Conservation (phyloP, 2,888 invertebrate species). For the Lamellibrachia columna region DNA sequence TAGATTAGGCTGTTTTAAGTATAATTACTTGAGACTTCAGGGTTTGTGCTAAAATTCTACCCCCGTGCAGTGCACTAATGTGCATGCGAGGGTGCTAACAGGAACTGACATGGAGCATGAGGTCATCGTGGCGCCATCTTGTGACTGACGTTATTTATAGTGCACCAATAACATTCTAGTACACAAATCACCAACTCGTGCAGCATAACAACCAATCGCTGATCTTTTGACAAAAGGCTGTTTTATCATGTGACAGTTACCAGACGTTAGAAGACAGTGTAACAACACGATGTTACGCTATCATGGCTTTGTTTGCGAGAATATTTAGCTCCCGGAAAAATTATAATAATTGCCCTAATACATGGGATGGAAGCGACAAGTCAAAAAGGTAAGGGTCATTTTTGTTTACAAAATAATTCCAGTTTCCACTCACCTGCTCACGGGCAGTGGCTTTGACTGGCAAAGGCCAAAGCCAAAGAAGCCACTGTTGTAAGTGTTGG, state of each 20-base stretch:
- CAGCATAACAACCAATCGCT: neutral
- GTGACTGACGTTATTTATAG: neutral
- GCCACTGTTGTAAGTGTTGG: neutral
- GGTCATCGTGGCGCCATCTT: neutral
- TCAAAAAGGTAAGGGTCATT: neutral
- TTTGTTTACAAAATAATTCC: neutral
- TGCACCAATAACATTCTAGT: neutral
- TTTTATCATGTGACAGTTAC: conserved; percentile 16
- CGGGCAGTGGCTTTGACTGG: neutral
- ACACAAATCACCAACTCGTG: neutral
- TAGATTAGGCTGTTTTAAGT: too few relatives aligned
- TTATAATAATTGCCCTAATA: neutral
- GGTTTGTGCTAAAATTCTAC: too few relatives aligned
- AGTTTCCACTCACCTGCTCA: neutral
- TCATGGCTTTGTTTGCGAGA: conserved; percentile 5
- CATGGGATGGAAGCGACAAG: conserved; percentile 9
- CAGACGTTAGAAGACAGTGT: neutral
- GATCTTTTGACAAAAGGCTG: neutral
- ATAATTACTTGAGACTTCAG: too few relatives aligned
- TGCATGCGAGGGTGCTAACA: too few relatives aligned
- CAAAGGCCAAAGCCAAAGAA: too few relatives aligned
- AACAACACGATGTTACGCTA: neutral
- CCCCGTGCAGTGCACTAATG: too few relatives aligned
- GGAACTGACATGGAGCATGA: too few relatives aligned
- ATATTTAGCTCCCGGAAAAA: conserved; percentile 6